Evolutionary conservation across 2,797 vertebrate species (phyloP).

Genomic region (Carcharodon carcharias): DNA sequence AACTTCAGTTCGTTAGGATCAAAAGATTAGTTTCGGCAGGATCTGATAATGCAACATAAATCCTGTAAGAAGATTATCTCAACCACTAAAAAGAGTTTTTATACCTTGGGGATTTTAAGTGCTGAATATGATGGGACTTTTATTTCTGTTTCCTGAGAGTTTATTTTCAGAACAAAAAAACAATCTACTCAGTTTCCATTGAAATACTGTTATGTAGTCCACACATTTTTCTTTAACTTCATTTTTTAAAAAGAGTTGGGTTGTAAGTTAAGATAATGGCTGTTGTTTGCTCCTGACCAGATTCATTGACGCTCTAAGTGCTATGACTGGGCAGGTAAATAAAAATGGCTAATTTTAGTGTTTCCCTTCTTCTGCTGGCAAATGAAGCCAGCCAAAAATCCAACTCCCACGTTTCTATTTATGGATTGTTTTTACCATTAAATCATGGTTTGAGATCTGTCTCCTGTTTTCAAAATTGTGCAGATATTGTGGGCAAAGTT

Average conservation of each 20-base stretch:
- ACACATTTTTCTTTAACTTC: background rate
- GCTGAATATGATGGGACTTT: background rate
- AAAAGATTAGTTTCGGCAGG: background rate
- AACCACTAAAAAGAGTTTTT: conserved; percentile 17
- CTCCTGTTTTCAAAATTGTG: background rate
- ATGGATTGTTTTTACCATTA: background rate
- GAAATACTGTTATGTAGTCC: background rate
- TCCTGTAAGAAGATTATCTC: conserved; percentile 12
- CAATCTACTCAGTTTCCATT: background rate
- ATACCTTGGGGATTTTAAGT: background rate
- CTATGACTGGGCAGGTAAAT: background rate
- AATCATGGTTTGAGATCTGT: background rate
- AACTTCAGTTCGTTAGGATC: conserved; percentile 1
- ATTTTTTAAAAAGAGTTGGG: background rate
- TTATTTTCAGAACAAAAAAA: conserved; percentile 6
- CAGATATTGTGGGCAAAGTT: background rate
- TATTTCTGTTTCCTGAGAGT: background rate
- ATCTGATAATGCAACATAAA: background rate
- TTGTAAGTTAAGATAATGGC: background rate
- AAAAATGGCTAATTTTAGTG: background rate
- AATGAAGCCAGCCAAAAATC: background rate
- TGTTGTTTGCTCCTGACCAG: background rate
- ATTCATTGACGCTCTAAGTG: background rate
- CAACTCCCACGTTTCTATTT: background rate
- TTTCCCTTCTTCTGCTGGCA: background rate